Evolutionary conservation across 2,797 vertebrate genomes (phyloP).

Genomic region (Rhinatrema bivittatum): DNA sequence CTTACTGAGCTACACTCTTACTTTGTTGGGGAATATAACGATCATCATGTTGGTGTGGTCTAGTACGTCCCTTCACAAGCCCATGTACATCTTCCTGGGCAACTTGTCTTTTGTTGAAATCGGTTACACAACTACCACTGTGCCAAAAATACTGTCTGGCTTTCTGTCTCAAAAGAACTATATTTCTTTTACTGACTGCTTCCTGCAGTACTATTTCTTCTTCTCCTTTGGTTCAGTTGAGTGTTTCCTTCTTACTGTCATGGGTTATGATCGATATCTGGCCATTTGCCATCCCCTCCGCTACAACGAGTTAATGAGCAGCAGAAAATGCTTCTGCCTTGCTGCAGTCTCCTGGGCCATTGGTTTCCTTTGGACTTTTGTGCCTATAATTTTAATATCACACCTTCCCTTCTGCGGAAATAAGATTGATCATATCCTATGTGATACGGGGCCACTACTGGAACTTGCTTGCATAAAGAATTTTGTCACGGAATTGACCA

Average conservation of each 20-base stretch:
- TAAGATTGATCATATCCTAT: too few relatives aligned
- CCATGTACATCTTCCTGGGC: too few relatives aligned
- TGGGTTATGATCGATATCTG: too few relatives aligned
- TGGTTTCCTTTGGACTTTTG: slow-evolving; percentile 12
- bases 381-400: slow-evolving; percentile 1
- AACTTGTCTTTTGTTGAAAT: too few relatives aligned
- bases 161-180: not conserved
- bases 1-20: slow-evolving; percentile 11
- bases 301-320: not conserved
- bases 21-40: slow-evolving; percentile 11
- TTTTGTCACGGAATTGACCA: slow-evolving; percentile 5
- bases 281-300: slow-evolving; percentile 17
- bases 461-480: slow-evolving; percentile 9
- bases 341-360: slow-evolving; percentile 4
- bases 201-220: too few relatives aligned
- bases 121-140: slow-evolving; percentile 19
- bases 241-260: too few relatives aligned
- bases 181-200: slow-evolving; percentile 24
- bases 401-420: slow-evolving; percentile 17
- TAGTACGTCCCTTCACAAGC: not conserved
- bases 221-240: too few relatives aligned
- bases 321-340: not conserved
- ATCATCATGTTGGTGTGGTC: not conserved
- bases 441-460: slow-evolving; percentile 15
- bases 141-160: not conserved